Percentiles rank a stretch among this genome's conserved stretches.
Conservation (phyloP, 2,797 vertebrate species). For the Acanthurus lineatus region DNA sequence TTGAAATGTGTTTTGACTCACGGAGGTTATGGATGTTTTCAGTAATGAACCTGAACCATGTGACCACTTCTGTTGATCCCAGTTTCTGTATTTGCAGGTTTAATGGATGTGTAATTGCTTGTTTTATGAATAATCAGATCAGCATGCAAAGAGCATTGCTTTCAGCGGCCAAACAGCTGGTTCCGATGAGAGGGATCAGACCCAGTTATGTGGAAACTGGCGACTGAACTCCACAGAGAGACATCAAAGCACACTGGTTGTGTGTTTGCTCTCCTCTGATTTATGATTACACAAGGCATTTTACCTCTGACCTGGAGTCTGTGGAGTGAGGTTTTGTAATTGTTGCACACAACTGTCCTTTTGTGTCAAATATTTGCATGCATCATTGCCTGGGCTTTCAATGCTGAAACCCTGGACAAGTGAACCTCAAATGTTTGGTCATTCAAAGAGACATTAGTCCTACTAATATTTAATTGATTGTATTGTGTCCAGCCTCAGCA, state of each 20-base stretch:
- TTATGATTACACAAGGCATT: conserved; percentile 26
- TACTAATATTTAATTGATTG: neutral
- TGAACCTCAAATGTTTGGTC: neutral
- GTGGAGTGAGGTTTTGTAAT: conserved; percentile 4
- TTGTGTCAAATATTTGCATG: conserved; percentile 24
- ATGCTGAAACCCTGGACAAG: neutral
- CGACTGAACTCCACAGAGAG: conserved; percentile 26
- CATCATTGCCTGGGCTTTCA: neutral
- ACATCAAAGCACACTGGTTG: conserved; percentile 23
- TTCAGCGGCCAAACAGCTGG: conserved; percentile 65
- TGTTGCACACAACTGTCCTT: conserved; percentile 5
- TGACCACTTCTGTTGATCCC: conserved; percentile 57
- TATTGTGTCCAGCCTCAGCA: neutral
- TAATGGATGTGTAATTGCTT: conserved; percentile 79
- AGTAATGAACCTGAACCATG: conserved; percentile 53
- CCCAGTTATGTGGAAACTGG: conserved; percentile 63
- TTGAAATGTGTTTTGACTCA: conserved; percentile 16
- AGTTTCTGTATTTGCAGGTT: conserved; percentile 69
- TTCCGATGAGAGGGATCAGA: conserved; percentile 67
- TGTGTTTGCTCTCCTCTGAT: conserved; percentile 22
- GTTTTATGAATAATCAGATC: conserved; percentile 76
- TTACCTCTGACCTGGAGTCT: conserved; percentile 49
- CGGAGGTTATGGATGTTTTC: conserved; percentile 47
- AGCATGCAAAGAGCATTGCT: conserved; percentile 68
- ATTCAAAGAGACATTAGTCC: neutral